phyloP scores from a whole-genome alignment of 2,113 vertebrate species.

The Pogonocichla stellata region DNA sequence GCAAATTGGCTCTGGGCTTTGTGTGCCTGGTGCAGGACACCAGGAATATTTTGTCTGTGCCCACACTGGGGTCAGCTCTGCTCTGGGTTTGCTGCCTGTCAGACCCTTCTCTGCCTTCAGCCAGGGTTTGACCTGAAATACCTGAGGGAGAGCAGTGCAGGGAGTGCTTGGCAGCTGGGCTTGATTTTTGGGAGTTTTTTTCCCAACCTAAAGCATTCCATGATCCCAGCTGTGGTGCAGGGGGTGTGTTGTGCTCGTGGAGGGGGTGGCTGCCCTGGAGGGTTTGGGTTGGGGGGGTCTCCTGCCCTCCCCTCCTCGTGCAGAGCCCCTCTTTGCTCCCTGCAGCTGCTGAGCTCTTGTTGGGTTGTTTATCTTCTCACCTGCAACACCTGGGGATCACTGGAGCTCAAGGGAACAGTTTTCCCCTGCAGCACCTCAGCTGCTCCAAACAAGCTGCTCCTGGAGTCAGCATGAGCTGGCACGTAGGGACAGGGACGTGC shows the following conservation, averaged over 20 bases:
- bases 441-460: neutral
- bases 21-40: neutral
- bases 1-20: rapidly evolving
- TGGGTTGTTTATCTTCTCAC: neutral
- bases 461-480: neutral
- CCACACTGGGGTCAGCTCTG: neutral
- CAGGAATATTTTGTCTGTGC: rapidly evolving
- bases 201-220: neutral
- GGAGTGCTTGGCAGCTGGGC: neutral
- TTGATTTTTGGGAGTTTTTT: neutral
- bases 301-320: neutral
- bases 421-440: neutral
- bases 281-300: neutral
- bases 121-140: neutral
- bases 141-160: neutral
- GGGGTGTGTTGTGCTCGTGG: neutral
- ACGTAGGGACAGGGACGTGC: neutral
- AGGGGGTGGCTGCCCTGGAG: neutral
- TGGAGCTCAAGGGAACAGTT: slow-evolving; percentile 8
- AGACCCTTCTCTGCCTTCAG: neutral
- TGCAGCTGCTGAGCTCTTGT: neutral
- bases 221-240: neutral
- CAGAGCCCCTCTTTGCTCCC: neutral
- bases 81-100: neutral
- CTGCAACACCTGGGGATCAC: neutral